Conservation (phyloP, 1,140 invertebrate species). For the Pseudoatta argentina region DNA sequence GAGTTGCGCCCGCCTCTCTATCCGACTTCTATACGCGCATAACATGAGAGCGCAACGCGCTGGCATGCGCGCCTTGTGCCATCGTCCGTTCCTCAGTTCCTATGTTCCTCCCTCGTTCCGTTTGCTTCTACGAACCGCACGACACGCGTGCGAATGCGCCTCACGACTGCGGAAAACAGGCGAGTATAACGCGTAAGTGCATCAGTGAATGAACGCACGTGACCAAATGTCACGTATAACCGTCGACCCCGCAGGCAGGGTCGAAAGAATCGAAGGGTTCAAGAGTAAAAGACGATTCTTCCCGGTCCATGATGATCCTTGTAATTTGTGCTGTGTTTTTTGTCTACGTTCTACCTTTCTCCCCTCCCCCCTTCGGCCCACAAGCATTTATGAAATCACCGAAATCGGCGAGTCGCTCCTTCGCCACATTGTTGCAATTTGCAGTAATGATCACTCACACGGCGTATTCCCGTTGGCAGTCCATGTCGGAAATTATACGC, state of each 20-base stretch:
- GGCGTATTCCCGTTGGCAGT: slow-evolving; percentile 51
- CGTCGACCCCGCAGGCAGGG: background rate
- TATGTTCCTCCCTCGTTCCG: background rate
- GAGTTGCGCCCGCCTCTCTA: slow-evolving; percentile 33
- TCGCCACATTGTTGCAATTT: slow-evolving; percentile 57
- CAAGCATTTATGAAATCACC: slow-evolving; percentile 43
- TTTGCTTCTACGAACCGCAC: slow-evolving; percentile 25
- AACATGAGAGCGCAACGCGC: slow-evolving; percentile 39
- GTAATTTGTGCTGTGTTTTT: slow-evolving; percentile 15
- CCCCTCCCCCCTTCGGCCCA: background rate
- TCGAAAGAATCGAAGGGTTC: background rate
- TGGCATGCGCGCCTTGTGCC: slow-evolving; percentile 38
- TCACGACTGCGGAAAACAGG: slow-evolving; percentile 49
- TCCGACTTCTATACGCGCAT: slow-evolving; percentile 15
- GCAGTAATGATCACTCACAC: slow-evolving; percentile 38
- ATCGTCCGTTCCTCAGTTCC: background rate
- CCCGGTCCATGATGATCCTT: background rate
- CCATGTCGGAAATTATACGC: slow-evolving; percentile 64
- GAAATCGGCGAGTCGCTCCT: slow-evolving; percentile 39
- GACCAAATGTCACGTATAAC: background rate
- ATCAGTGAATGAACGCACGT: slow-evolving; percentile 43
- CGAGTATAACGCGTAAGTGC: slow-evolving; percentile 30
- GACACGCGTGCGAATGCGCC: slow-evolving; percentile 40
- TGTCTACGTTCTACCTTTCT: background rate
- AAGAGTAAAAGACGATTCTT: background rate